phyloP scores from a whole-genome alignment of 1,140 invertebrate genomes.

The Rhagoletis zephyria region DNA sequence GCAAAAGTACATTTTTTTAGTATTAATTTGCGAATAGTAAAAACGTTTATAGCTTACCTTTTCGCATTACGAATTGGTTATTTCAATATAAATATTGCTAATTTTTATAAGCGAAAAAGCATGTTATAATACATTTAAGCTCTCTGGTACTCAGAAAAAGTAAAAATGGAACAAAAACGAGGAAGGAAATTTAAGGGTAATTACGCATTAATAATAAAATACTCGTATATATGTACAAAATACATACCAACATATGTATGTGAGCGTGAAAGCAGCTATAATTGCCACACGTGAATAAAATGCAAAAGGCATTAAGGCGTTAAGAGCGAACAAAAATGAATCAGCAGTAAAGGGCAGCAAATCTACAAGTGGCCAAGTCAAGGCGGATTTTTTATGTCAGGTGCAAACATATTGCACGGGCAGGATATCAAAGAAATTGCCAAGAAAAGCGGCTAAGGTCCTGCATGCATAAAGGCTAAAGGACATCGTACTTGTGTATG shows the following conservation, averaged over 20 bases:
- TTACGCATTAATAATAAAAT: slow-evolving; percentile 30
- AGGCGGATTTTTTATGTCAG: neutral
- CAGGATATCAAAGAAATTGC: slow-evolving; percentile 43
- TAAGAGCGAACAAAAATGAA: neutral
- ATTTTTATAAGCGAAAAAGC: no score
- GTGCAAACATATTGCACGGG: slow-evolving; percentile 24
- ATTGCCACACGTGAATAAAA: neutral
- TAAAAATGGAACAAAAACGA: no score
- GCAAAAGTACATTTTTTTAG: no score
- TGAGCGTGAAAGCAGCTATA: neutral
- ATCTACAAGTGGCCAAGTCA: neutral
- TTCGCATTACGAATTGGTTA: no score
- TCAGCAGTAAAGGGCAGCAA: neutral
- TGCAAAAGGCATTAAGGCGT: neutral
- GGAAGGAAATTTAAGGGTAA: slow-evolving; percentile 11
- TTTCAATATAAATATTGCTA: no score
- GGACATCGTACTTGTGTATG: neutral
- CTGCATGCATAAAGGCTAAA: neutral
- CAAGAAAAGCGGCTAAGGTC: neutral
- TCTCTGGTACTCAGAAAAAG: no score
- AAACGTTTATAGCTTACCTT: no score
- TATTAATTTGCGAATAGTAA: no score
- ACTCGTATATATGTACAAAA: neutral
- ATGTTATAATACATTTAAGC: no score
- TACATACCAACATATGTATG: neutral